Evolutionary conservation across 2,888 invertebrate genomes (phyloP), one percentile per base, ranked within the genome.

Genomic region (Augiades crinisus): DNA sequence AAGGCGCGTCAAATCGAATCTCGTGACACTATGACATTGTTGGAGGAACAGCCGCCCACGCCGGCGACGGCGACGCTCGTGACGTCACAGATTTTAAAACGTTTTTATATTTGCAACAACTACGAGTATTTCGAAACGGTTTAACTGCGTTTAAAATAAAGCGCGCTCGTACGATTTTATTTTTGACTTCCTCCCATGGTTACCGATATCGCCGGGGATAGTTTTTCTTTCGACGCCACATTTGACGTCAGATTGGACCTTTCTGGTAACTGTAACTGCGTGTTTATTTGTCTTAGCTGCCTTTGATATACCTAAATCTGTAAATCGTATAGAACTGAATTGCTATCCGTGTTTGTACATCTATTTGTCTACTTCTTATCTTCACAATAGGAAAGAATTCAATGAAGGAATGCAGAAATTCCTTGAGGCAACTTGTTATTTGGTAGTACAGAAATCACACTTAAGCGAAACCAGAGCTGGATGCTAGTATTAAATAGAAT

Each of bases 21-120:
- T 71, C 67, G 69, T 75, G 71, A 68, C 61, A 53, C 56, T 61
- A 65, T 70, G 72, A 73, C 72, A 75, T 69, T 72, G 67, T 62
- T 64, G 62, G 59, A 56, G 57, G 59, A 53, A 44, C 52, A 54
- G 54, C 61, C 65, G 43, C 72, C 71, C 64, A 74, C 77, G 64
- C 65, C 30, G 33, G 53, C 37, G 61, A 57, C 31, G 36, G 51
- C 38, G 61, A 57, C 57, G 44, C 47, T 30, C 37, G 8, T 55
- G 51, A 69, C 71, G 70, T 75, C 72, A 72, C 62, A 44, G 41
- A 58, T 55, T 59, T 57, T 49, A 54, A 51, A 59, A 51, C 54
- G 34, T 38, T 56, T 58, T 56, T 33, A 49, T 41, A 47, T 56
- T 50, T 19, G 52, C 36, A 54, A 24, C 36, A 47, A 10, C 40